These are phyloP conservation scores for Phylloscopus trochilus DNA, from an alignment of 2,113 vertebrate genomes.

Conservation along the genomic window DNA sequence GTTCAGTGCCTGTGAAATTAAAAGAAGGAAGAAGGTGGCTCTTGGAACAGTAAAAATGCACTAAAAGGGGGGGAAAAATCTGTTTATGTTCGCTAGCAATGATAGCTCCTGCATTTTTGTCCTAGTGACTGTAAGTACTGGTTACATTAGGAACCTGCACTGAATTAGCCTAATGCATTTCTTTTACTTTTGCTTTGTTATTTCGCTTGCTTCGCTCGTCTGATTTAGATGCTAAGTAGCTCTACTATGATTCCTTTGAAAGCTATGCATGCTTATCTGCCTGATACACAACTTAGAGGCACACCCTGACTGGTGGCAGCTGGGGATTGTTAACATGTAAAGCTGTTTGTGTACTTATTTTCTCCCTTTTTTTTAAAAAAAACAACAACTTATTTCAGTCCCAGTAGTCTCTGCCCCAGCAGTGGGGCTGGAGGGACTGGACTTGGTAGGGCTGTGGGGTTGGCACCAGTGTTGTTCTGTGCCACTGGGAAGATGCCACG, in stretches of 20 bases:
- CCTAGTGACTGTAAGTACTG: neutral
- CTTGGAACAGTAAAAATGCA: neutral
- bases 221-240: constrained; percentile 23
- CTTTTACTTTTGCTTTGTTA: neutral
- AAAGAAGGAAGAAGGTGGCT: neutral
- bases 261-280: constrained; percentile 23
- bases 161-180: neutral
- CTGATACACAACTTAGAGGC: neutral
- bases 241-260: constrained; percentile 29
- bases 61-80: neutral
- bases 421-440: neutral
- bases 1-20: neutral
- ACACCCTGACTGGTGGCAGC: constrained; percentile 1
- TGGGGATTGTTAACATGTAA: neutral
- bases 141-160: neutral
- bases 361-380: neutral
- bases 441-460: neutral
- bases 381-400: neutral
- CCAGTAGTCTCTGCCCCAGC: neutral
- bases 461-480: neutral
- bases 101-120: neutral
- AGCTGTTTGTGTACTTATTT: neutral
- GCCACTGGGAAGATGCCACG: neutral
- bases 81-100: neutral
- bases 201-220: neutral